A percentile compares a stretch with the other conserved stretches of the same genome.
Evolutionary conservation across 1,140 invertebrate species (phyloP).

Genomic region (Elymnias hypermnestra): DNA sequence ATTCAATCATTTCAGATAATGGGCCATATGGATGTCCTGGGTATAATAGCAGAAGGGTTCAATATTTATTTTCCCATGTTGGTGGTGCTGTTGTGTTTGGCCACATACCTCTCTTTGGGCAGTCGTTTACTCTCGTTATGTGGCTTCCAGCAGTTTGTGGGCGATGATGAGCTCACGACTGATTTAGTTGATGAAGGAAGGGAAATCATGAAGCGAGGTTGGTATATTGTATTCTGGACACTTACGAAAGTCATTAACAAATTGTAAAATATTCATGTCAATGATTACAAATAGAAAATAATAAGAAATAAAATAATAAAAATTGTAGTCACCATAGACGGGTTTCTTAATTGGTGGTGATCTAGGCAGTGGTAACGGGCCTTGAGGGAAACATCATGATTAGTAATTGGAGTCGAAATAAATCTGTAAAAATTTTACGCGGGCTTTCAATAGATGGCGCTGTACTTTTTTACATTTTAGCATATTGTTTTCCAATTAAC

Average conservation of each 20-base stretch:
- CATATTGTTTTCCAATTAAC: too few relatives aligned
- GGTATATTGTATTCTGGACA: slow-evolving; percentile 1
- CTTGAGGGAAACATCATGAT: too few relatives aligned
- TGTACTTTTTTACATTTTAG: too few relatives aligned
- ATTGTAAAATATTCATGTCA: too few relatives aligned
- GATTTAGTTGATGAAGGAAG: slow-evolving; percentile 96
- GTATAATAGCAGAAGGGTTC: slow-evolving; percentile 97
- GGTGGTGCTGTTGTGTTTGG: slow-evolving; percentile 94
- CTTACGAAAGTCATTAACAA: not conserved
- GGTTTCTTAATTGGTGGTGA: too few relatives aligned
- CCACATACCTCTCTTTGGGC: slow-evolving; percentile 97
- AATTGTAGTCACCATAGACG: too few relatives aligned
- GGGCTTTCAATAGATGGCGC: too few relatives aligned
- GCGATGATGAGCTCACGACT: slow-evolving; percentile 93
- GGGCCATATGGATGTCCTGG: slow-evolving; percentile 99
- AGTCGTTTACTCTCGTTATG: slow-evolving; percentile 90
- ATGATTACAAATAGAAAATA: too few relatives aligned
- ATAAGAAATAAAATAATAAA: too few relatives aligned
- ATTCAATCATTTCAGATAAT: slow-evolving; percentile 97
- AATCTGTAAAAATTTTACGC: too few relatives aligned
- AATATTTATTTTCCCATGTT: slow-evolving; percentile 99
- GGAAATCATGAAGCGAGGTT: slow-evolving; percentile 91
- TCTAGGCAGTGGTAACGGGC: too few relatives aligned
- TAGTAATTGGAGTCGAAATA: too few relatives aligned
- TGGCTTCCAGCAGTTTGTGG: slow-evolving; percentile 97